Percentiles rank a stretch among this genome's conserved stretches.
Evolutionary conservation across 2,113 vertebrate genomes (phyloP).

Genomic region (Haemorhous mexicanus): DNA sequence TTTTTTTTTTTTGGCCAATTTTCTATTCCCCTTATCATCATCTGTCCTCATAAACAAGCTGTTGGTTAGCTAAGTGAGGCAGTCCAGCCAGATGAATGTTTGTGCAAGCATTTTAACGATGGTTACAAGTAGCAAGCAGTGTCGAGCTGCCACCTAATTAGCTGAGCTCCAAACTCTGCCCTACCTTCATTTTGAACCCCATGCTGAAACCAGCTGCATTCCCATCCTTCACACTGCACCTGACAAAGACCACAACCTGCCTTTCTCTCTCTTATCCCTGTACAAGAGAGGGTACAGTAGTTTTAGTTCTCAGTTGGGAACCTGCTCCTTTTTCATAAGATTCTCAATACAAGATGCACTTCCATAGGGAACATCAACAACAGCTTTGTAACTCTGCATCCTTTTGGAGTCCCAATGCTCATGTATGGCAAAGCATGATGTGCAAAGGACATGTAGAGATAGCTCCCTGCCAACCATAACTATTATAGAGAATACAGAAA

Average conservation of each 20-base stretch:
- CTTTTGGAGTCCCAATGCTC: background rate
- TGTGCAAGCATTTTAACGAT: background rate
- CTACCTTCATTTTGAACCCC: background rate
- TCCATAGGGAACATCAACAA: background rate
- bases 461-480: background rate
- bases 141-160: background rate
- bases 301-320: background rate
- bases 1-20: background rate
- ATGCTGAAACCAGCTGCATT: background rate
- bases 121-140: background rate
- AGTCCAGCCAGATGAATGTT: background rate
- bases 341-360: background rate
- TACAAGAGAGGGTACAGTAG: background rate
- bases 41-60: background rate
- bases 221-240: background rate
- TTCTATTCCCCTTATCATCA: background rate
- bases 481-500: background rate
- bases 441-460: background rate
- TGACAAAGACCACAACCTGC: background rate
- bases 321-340: background rate
- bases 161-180: background rate
- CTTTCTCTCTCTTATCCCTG: background rate
- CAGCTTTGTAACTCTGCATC: background rate
- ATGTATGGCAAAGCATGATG: background rate
- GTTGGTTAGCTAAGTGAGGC: background rate